Conservation (phyloP, 2,888 invertebrate genomes). For the Pterostichus niger region DNA sequence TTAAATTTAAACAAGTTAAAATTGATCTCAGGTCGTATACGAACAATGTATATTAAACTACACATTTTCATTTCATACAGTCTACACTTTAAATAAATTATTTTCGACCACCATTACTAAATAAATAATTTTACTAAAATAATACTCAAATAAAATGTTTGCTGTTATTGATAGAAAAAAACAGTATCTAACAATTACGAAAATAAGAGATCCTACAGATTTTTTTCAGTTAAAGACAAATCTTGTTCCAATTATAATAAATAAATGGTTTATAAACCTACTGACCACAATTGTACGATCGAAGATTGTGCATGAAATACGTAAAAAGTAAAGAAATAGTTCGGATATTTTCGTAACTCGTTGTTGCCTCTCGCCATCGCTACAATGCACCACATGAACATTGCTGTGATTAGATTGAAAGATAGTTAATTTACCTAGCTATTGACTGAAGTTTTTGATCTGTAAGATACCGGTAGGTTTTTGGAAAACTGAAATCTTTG, state of each 20-base stretch:
- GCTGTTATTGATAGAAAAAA: too few relatives aligned
- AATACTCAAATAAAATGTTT: too few relatives aligned
- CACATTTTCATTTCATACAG: conserved; percentile 17
- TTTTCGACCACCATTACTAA: too few relatives aligned
- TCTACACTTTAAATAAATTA: too few relatives aligned
- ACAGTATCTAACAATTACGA: too few relatives aligned
- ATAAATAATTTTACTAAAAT: too few relatives aligned
- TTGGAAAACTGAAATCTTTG: conserved; percentile 60
- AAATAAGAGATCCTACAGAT: too few relatives aligned
- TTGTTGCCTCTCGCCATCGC: conserved; percentile 48
- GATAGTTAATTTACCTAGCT: conserved; percentile 59
- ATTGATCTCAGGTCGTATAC: conserved; percentile 43
- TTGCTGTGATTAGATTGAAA: conserved; percentile 65
- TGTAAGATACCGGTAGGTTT: conserved; percentile 63
- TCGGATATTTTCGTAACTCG: conserved; percentile 54
- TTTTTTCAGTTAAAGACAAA: too few relatives aligned
- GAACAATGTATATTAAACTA: conserved; percentile 27
- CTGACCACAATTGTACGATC: conserved; percentile 36
- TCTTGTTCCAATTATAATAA: background rate
- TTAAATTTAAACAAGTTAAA: conserved; percentile 25
- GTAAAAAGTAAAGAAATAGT: conserved; percentile 55
- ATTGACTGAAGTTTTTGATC: conserved; percentile 64
- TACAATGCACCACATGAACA: conserved; percentile 64
- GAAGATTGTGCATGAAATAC: conserved; percentile 47
- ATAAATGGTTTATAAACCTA: conserved; percentile 8